These are phyloP conservation scores for Frieseomelitta varia DNA, from an alignment of 1,140 invertebrate genomes.

Conservation along the genomic window DNA sequence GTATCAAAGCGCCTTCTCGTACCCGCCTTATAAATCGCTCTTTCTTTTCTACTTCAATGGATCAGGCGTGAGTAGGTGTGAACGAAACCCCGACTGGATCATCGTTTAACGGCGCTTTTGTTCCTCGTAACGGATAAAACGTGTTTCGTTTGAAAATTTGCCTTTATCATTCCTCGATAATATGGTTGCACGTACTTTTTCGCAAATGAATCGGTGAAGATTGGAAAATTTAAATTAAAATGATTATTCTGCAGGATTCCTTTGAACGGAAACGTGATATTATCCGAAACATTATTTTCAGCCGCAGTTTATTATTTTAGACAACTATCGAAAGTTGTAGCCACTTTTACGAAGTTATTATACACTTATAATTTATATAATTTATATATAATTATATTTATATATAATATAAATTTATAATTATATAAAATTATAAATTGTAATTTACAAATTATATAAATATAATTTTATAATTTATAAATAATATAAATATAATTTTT, in stretches of 20 bases:
- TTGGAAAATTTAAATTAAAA: not conserved
- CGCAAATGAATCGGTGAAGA: not conserved
- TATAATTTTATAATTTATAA: too few species aligned
- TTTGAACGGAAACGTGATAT: not conserved
- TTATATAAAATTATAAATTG: too few species aligned
- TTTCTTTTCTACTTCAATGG: not conserved
- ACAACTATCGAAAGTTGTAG: too few species aligned
- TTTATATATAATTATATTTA: too few species aligned
- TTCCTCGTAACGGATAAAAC: not conserved
- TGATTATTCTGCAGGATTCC: not conserved
- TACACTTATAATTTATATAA: too few species aligned
- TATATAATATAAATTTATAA: too few species aligned
- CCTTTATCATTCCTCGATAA: not conserved
- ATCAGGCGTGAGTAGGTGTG: slow-evolving; percentile 13
- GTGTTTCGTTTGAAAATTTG: not conserved
- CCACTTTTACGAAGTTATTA: too few species aligned
- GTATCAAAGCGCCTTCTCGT: slow-evolving; percentile 23
- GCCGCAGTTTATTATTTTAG: too few species aligned
- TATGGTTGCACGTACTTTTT: not conserved
- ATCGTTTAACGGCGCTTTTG: slow-evolving; percentile 29
- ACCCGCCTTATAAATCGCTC: not conserved
- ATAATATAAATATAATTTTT: too few species aligned
- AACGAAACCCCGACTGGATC: slow-evolving; percentile 33
- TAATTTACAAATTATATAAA: too few species aligned
- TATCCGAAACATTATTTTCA: not conserved